Evolutionary conservation across 2,113 vertebrate genomes (phyloP), one percentile per base, ranked within the genome.

Genomic region (Malaclemys terrapin): DNA sequence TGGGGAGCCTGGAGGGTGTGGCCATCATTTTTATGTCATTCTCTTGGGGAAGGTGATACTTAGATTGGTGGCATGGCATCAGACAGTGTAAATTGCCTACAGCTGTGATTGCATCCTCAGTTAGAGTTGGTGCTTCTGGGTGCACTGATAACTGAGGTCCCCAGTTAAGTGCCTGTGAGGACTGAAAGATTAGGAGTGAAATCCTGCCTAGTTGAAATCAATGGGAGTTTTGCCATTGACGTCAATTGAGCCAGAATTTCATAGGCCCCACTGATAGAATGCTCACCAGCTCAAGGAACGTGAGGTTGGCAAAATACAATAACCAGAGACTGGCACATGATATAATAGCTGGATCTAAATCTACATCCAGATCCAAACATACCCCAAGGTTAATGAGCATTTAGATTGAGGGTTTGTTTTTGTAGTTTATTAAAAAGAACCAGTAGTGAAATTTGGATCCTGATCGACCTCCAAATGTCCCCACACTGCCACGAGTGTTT

Each of bases 1-100:
- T 69, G 35, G 14, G 8, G 38, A 45, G 24, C 38, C 10, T 76
- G 42, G 24, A 76, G 11, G 42, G 72, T 5, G 38, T 24, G 24
- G 24, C 38, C 42, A 76, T 79, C 20, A 89, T 95, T 96, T 95
- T 91, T 95, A n/a, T 85, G 87, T 0, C 0, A 57, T 88, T 76
- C 89, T 80, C 89, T 95, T 81, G 87, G 88, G 85, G 87, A 93
- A 93, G 81, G 62, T 88, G 82, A 88, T 89, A 47, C 78, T 62
- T 25, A 76, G 72, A 45, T 45, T 76, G 72, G 24, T 24, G n/a
- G 42, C 5, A 47, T 89, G 57, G 45, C 35, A 81, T 75, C 82
- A 93, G 75, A 29, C 38, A 82, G 38, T 65, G 50, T 75, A 82
- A 94, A 50, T 47, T n/a, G 38, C 16, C 20, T 22, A 57, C 62